Evolutionary conservation across 2,113 vertebrate species (phyloP).

Genomic region (Eubucco bourcierii): DNA sequence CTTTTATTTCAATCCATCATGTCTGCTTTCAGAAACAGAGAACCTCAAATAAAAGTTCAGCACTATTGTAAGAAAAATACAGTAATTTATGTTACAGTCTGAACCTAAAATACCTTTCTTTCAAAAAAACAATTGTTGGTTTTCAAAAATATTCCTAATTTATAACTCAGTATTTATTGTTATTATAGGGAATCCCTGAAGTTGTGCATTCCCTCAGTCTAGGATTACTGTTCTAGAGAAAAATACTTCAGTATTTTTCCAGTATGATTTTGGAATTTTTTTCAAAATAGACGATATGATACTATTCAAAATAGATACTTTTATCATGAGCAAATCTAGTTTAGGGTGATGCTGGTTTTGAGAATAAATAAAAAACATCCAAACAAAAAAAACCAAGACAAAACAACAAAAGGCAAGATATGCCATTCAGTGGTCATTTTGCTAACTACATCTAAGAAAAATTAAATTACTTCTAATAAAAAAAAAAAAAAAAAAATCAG

Average conservation of each 20-base stretch:
- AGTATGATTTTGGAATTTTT: slow-evolving; percentile 36
- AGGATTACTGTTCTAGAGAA: slow-evolving; percentile 39
- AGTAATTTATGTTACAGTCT: slow-evolving; percentile 82
- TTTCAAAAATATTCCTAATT: slow-evolving; percentile 82
- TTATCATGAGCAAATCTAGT: not conserved
- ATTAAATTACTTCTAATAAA: not conserved
- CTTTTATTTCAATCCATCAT: slow-evolving; percentile 87
- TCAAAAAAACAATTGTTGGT: slow-evolving; percentile 75
- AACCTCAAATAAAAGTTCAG: slow-evolving; percentile 83
- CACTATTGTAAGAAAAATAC: slow-evolving; percentile 82
- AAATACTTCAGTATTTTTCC: slow-evolving; percentile 26
- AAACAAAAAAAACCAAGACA: no score
- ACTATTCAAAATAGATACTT: slow-evolving; percentile 1
- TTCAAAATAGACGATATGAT: not conserved
- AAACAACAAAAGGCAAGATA: not conserved
- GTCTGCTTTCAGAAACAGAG: slow-evolving; percentile 81
- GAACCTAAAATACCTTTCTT: slow-evolving; percentile 78
- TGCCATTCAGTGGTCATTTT: not conserved
- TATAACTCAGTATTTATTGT: slow-evolving; percentile 75
- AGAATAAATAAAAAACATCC: not conserved
- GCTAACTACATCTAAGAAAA: not conserved
- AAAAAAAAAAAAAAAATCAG: not conserved
- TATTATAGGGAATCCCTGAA: slow-evolving; percentile 69
- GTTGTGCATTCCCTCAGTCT: slow-evolving; percentile 63
- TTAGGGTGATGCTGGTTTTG: not conserved